phyloP scores from a whole-genome alignment of 2,113 vertebrate genomes.

The Perca schrenkii region DNA sequence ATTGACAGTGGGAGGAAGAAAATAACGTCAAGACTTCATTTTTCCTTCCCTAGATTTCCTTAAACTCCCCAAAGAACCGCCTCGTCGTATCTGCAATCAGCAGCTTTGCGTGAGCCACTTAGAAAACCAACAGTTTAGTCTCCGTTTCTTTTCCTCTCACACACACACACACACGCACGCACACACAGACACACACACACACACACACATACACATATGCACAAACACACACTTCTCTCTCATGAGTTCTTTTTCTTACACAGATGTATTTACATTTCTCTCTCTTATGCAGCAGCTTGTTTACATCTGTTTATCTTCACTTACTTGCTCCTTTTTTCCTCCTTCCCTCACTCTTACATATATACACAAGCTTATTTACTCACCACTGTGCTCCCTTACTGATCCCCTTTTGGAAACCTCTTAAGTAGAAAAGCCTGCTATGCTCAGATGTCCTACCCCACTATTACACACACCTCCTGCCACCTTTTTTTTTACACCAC shows the following conservation, averaged over 20 bases:
- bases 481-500: neutral
- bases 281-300: constrained; percentile 62
- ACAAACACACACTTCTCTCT: neutral
- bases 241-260: constrained; percentile 27
- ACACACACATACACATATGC: too few relatives aligned
- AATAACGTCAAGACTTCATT: constrained; percentile 51
- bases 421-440: constrained; percentile 72
- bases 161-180: neutral
- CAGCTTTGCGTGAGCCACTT: constrained; percentile 29
- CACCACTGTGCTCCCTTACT: constrained; percentile 47
- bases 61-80: constrained; percentile 39
- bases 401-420: constrained; percentile 70
- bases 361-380: constrained; percentile 58
- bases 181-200: too few relatives aligned
- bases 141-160: neutral
- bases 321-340: neutral
- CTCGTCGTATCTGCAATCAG: constrained; percentile 40
- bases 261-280: constrained; percentile 62
- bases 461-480: constrained; percentile 8
- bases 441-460: constrained; percentile 1
- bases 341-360: neutral
- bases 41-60: constrained; percentile 7
- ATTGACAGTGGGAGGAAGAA: constrained; percentile 24
- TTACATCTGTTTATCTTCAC: constrained; percentile 59
- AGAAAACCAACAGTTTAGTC: constrained; percentile 62